Conservation (phyloP, 2,797 vertebrate species). For the Gorsachius magnificus region DNA sequence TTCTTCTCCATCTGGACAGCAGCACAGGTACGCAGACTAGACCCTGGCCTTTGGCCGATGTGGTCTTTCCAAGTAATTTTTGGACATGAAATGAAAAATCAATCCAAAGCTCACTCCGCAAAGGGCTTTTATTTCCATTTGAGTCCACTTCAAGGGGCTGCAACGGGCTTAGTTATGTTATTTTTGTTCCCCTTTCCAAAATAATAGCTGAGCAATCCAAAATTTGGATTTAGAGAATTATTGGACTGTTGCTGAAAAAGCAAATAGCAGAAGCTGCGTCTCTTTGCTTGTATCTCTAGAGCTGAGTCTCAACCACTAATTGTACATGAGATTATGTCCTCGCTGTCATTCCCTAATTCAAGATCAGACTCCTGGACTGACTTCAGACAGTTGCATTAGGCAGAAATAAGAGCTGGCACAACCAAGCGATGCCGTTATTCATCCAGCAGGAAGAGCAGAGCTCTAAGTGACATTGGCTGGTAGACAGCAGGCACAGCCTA, state of each 20-base stretch:
- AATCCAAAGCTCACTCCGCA: conserved; percentile 69
- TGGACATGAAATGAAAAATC: conserved; percentile 52
- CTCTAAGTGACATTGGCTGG: neutral
- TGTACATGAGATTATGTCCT: conserved; percentile 28
- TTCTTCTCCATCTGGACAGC: conserved; percentile 49
- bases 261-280: neutral
- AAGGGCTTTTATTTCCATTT: conserved; percentile 76
- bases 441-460: neutral
- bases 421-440: neutral
- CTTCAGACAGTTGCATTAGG: neutral
- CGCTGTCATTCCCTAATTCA: neutral
- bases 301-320: neutral
- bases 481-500: neutral
- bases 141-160: conserved; percentile 76
- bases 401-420: neutral
- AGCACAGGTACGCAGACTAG: conserved; percentile 10
- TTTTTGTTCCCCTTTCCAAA: conserved; percentile 53
- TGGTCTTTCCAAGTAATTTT: conserved; percentile 66
- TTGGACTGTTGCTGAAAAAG: neutral
- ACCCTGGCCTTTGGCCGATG: conserved; percentile 44
- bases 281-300: neutral
- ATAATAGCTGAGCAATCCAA: neutral
- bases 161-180: conserved; percentile 37
- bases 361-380: conserved; percentile 21
- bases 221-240: conserved; percentile 47